Conservation (phyloP, 1,140 invertebrate genomes). For the Apis florea region DNA sequence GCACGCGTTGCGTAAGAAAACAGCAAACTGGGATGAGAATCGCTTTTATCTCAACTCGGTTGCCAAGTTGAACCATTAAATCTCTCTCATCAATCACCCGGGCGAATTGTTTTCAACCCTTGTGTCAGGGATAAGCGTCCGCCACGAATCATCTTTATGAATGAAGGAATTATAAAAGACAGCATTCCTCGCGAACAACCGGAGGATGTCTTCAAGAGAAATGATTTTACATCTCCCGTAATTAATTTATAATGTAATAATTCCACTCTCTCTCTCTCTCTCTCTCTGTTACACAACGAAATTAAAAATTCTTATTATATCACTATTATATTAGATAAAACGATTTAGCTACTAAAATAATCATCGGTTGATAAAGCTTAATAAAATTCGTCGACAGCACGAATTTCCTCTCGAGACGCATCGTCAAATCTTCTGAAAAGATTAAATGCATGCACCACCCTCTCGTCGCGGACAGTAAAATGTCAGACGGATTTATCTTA, state of each 20-base stretch:
- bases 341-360: too few relatives aligned
- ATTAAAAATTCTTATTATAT: too few relatives aligned
- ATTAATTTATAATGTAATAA: background rate
- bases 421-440: background rate
- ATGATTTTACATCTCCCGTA: background rate
- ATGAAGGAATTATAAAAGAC: constrained; percentile 40
- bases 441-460: background rate
- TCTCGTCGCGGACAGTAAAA: background rate
- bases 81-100: constrained; percentile 60
- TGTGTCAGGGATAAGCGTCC: background rate
- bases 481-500: background rate
- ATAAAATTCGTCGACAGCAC: too few relatives aligned
- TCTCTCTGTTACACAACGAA: too few relatives aligned
- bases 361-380: too few relatives aligned
- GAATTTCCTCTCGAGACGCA: background rate
- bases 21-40: constrained; percentile 18
- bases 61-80: constrained; percentile 54
- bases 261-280: background rate
- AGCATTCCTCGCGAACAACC: background rate
- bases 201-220: too few relatives aligned
- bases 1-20: constrained; percentile 53
- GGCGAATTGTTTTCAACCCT: constrained; percentile 58
- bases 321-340: too few relatives aligned
- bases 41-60: constrained; percentile 58
- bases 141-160: constrained; percentile 19